phyloP scores from a whole-genome alignment of 2,113 vertebrate genomes.

The Lota lota region DNA sequence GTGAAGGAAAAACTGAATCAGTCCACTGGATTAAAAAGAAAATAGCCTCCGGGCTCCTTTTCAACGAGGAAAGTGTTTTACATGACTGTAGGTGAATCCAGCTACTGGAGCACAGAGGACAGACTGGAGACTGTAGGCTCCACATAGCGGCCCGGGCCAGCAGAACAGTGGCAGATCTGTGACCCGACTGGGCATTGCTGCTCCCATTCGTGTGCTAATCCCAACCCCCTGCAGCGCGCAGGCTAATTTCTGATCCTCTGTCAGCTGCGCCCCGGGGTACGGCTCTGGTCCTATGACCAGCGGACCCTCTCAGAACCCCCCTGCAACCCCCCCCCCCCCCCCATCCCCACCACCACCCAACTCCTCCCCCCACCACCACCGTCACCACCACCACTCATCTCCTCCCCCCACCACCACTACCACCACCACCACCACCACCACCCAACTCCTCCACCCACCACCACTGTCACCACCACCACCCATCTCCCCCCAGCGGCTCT shows the following conservation, averaged over 20 bases:
- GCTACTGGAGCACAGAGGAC: constrained; percentile 23
- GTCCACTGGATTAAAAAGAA: constrained; percentile 12
- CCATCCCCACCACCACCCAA: too few species aligned
- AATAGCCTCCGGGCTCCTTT: too few species aligned
- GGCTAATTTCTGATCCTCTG: constrained; percentile 4
- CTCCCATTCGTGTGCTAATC: constrained; percentile 63
- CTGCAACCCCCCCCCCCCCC: neutral
- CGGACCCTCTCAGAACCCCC: constrained; percentile 25
- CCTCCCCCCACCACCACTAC: too few species aligned
- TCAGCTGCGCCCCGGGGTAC: neutral
- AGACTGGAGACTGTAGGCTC: neutral
- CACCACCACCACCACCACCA: neutral
- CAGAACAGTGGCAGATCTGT: constrained; percentile 27
- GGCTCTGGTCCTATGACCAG: constrained; percentile 46
- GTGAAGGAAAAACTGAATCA: too few species aligned
- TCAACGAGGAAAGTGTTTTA: constrained; percentile 25
- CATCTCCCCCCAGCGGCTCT: constrained; percentile 4
- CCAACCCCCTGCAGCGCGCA: constrained; percentile 25
- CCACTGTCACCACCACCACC: neutral
- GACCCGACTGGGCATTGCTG: constrained; percentile 40
- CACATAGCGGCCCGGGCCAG: constrained; percentile 4
- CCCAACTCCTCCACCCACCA: too few species aligned
- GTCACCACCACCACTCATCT: neutral
- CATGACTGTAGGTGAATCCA: constrained; percentile 22
- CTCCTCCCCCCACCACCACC: too few species aligned